Conservation (phyloP, 2,888 invertebrate species). For the Sinohyriopsis cumingii region DNA sequence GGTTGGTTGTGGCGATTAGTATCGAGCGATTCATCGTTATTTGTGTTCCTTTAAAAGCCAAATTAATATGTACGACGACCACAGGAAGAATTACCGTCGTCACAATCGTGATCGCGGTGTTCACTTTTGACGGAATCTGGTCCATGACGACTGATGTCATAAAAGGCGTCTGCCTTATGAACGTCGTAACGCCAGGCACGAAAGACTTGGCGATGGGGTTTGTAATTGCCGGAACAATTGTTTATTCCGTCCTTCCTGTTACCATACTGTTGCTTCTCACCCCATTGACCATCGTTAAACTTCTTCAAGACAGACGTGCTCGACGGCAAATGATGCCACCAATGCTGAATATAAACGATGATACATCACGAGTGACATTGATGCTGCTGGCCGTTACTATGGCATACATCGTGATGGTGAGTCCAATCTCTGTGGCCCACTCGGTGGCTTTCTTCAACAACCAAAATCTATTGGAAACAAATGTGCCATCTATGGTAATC, state of each 20-base stretch:
- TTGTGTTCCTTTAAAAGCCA: conserved; percentile 39
- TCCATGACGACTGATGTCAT: conserved; percentile 28
- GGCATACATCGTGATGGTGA: conserved; percentile 48
- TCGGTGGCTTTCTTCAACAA: conserved; percentile 34
- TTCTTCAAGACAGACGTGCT: conserved; percentile 11
- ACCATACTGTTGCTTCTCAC: conserved; percentile 36
- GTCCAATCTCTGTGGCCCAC: conserved; percentile 44
- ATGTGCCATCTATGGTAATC: conserved; percentile 25
- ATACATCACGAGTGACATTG: conserved; percentile 33
- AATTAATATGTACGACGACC: conserved; percentile 21
- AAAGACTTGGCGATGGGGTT: conserved; percentile 17
- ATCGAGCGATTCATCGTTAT: conserved; percentile 46
- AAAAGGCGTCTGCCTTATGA: conserved; percentile 21
- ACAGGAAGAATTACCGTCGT: conserved; percentile 17
- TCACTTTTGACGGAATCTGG: conserved; percentile 35
- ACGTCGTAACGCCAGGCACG: conserved; percentile 6
- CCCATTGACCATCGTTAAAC: conserved; percentile 29
- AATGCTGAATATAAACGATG: conserved; percentile 13
- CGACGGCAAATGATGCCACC: conserved; percentile 7
- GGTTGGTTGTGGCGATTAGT: conserved; percentile 44
- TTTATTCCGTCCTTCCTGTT: conserved; percentile 37
- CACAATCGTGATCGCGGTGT: conserved; percentile 2
- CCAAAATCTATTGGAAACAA: conserved; percentile 40
- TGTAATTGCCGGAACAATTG: conserved; percentile 27
- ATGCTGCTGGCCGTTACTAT: conserved; percentile 49